These are phyloP conservation scores for Phymorhynchus buccinoides DNA, from an alignment of 1,140 invertebrate species.

Conservation along the genomic window DNA sequence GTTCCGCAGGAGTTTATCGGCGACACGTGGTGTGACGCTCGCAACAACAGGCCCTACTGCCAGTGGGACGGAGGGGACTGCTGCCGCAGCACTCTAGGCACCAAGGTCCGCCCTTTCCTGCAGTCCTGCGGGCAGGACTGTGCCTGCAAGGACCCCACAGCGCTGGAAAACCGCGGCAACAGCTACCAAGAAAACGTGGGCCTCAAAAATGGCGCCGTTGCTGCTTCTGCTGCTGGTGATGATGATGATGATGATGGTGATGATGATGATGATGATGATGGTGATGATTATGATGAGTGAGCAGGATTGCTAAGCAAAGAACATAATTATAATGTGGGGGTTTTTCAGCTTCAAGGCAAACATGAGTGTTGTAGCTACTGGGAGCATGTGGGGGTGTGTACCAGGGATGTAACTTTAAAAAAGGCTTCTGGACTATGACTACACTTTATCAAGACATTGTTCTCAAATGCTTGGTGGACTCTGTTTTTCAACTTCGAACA, in stretches of 20 bases:
- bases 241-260: too few species aligned
- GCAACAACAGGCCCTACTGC: constrained; percentile 63
- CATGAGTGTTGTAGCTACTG: too few species aligned
- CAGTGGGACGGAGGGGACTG: constrained; percentile 67
- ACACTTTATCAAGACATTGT: too few species aligned
- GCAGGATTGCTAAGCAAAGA: not conserved
- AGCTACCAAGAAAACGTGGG: not conserved
- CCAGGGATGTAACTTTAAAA: too few species aligned
- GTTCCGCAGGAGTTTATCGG: constrained; percentile 35
- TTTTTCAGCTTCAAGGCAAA: too few species aligned
- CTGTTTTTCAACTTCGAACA: too few species aligned
- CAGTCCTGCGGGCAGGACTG: constrained; percentile 53
- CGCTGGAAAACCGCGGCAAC: constrained; percentile 73
- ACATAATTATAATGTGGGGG: too few species aligned
- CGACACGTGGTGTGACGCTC: constrained; percentile 65
- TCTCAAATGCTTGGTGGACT: too few species aligned
- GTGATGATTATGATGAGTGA: not conserved
- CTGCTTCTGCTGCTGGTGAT: not conserved
- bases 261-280: not conserved
- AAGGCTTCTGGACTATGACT: too few species aligned
- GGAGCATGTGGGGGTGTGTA: too few species aligned
- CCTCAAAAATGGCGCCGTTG: not conserved
- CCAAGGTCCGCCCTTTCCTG: constrained; percentile 50
- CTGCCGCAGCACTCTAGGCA: constrained; percentile 57
- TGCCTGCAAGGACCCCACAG: constrained; percentile 61